Conservation (phyloP, 2,888 invertebrate genomes). For the Aricia artaxerxes region DNA sequence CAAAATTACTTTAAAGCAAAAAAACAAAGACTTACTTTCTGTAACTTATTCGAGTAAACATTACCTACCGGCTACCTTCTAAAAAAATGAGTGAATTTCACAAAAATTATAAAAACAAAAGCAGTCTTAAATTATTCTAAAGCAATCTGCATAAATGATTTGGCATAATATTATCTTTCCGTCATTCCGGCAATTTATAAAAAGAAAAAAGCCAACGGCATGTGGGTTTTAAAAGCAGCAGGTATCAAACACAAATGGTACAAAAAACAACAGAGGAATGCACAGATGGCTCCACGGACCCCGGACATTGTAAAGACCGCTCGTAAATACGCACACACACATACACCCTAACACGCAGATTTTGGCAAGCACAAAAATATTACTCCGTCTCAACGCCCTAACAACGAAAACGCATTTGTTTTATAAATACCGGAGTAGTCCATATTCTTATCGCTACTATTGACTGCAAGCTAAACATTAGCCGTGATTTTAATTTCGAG, state of each 20-base stretch:
- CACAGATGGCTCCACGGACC: constrained; percentile 70
- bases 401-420: background rate
- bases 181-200: constrained; percentile 32
- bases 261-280: constrained; percentile 68
- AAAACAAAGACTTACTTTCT: background rate
- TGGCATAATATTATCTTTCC: constrained; percentile 39
- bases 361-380: background rate
- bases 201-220: constrained; percentile 48
- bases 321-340: constrained; percentile 5
- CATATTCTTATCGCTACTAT: background rate
- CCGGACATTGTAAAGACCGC: constrained; percentile 60
- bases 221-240: constrained; percentile 62
- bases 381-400: background rate
- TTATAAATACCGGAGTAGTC: background rate
- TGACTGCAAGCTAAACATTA: background rate
- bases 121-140: background rate
- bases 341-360: constrained; percentile 9
- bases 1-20: background rate
- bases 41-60: background rate
- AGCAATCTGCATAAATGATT: constrained; percentile 27
- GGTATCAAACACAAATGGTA: constrained; percentile 70
- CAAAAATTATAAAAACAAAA: constrained; percentile 5
- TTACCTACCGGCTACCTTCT: background rate
- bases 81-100: background rate
- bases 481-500: background rate